phyloP scores from a whole-genome alignment of 2,888 invertebrate species.

The Bombylius major region DNA sequence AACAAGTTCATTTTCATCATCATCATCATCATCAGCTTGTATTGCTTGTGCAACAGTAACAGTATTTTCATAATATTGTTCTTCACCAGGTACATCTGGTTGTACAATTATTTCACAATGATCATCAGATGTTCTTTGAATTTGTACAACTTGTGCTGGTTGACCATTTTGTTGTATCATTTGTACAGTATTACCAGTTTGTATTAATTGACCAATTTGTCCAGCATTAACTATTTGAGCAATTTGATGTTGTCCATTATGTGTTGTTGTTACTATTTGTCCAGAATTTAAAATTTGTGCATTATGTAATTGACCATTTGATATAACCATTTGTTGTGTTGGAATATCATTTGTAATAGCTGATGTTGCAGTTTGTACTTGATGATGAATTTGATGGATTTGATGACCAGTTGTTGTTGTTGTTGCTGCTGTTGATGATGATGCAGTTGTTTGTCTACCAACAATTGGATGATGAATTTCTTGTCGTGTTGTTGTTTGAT shows the following conservation, averaged over 20 bases:
- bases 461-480: background rate
- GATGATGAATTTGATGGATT: slow-evolving; percentile 5
- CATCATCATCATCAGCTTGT: slow-evolving; percentile 8
- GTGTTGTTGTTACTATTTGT: slow-evolving; percentile 26
- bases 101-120: slow-evolving; percentile 26
- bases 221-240: slow-evolving; percentile 30
- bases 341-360: slow-evolving; percentile 16
- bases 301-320: slow-evolving; percentile 24
- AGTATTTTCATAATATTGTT: slow-evolving; percentile 31
- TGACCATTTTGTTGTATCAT: slow-evolving; percentile 35
- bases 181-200: slow-evolving; percentile 32
- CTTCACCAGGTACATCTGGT: slow-evolving; percentile 27
- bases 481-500: background rate
- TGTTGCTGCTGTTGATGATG: slow-evolving; percentile 13
- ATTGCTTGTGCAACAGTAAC: slow-evolving; percentile 15
- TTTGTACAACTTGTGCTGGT: slow-evolving; percentile 20
- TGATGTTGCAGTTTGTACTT: slow-evolving; percentile 12
- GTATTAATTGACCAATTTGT: slow-evolving; percentile 19
- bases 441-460: slow-evolving; percentile 7
- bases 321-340: slow-evolving; percentile 31
- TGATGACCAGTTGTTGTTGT: slow-evolving; percentile 9
- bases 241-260: slow-evolving; percentile 26
- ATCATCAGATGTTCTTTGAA: slow-evolving; percentile 19
- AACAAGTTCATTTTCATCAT: background rate
- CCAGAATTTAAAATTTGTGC: slow-evolving; percentile 34